phyloP scores from a whole-genome alignment of 2,113 vertebrate genomes.

The Sarotherodon lohbergeri region DNA sequence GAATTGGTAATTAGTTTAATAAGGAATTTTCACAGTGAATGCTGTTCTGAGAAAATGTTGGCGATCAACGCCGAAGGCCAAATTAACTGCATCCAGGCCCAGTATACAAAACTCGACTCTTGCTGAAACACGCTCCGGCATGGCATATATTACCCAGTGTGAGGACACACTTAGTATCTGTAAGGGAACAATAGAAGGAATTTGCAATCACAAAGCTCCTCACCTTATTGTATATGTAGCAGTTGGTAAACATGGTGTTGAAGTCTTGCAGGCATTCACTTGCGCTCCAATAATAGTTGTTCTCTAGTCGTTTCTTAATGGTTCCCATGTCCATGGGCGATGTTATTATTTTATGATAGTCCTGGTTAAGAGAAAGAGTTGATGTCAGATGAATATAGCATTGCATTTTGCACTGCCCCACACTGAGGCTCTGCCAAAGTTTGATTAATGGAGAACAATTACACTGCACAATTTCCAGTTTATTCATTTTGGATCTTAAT shows the following conservation, averaged over 20 bases:
- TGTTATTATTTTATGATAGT: constrained; percentile 95
- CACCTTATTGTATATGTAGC: constrained; percentile 99
- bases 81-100: not conserved
- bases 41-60: too few relatives aligned
- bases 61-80: not conserved
- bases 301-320: constrained; percentile 93
- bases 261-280: constrained; percentile 97
- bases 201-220: not conserved
- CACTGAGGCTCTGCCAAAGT: not conserved
- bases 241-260: constrained; percentile 99
- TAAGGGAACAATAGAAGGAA: not conserved
- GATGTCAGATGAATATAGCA: not conserved
- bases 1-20: not conserved
- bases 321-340: constrained; percentile 98
- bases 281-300: constrained; percentile 92
- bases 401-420: not conserved
- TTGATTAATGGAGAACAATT: not conserved
- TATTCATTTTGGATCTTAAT: not conserved
- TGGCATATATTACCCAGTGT: not conserved
- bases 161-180: not conserved
- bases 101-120: not conserved
- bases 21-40: not conserved
- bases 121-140: not conserved
- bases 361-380: constrained; percentile 66
- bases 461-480: not conserved